Evolutionary conservation across 2,113 vertebrate species (phyloP), one percentile per base, ranked within the genome.

Genomic region (Tupaia tana): DNA sequence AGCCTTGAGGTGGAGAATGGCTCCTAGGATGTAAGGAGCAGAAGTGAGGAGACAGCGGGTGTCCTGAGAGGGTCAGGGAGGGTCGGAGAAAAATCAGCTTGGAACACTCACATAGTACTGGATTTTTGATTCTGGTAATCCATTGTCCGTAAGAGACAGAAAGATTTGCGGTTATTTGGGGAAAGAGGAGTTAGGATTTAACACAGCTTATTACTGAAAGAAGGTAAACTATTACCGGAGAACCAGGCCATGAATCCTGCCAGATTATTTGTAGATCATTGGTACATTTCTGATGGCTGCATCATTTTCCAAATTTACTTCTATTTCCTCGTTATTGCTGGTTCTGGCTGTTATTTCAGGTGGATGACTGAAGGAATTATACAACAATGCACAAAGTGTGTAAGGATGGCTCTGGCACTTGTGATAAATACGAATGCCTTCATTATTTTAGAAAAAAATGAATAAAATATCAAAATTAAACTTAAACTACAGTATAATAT

Each of bases 381-480:
- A 79, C 86, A 4, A 8, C 78, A 94, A 90, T 14, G 20, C 75
- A 70, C 9, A 81, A n/a, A 90, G 75, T 29, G 1, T 81, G 1
- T 71, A 90, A 86, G 27, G 10, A 85, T 81, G 31, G 3, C 19
- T 77, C 59, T 74, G 2, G 3, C 31, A 89, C 2, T 43, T 22
- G n/a, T n/a, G 74, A 58, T 70, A 20, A n/a, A 43, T 83, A 63
- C n/a, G 1, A 7, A 25, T 91, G 11, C 7, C 22, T 82, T 93
- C 2, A 29, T 92, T 92, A 43, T 82, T 24, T 59, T 86, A 89
- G 3, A 90, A 88, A 75, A 12, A 77, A 78, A 69, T 27, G 0
- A 71, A 52, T 81, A 77, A 79, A 89, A 88, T 58, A 25, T 29
- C 31, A 91, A 83, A 82, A 67, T 34, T 89, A 89, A 87, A 71